Evolutionary conservation across 2,113 vertebrate genomes (phyloP), one percentile per base, ranked within the genome.

Genomic region (Melanerpes aurifrons): DNA sequence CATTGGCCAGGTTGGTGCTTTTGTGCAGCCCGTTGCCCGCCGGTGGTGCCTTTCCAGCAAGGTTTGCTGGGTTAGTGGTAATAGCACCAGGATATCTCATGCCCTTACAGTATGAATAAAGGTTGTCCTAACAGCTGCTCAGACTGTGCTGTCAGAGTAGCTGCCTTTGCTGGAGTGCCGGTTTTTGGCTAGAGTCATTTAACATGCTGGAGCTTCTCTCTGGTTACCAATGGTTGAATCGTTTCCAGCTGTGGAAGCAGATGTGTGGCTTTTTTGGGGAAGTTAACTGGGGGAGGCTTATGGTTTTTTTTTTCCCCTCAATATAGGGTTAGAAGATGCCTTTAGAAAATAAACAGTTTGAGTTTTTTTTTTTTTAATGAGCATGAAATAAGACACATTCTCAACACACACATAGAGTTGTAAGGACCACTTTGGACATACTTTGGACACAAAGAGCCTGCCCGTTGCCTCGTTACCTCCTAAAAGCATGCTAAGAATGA

Each of bases 181-280:
- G 45, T 64, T 97, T 96, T 95, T 96, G 95, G 92, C 92, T 81
- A 28, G 79, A 63, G 48, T 88, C 24, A 82, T 84, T 88, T 79
- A 82, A 69, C 75, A 78, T 4, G 3, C 43, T 85, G 87, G 54
- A 90, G 81, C 88, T 84, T 91, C 89, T 91, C 69, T 75, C 40
- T 95, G 94, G 90, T 91, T 93, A 89, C 88, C 88, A 78, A 31
- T 95, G 82, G 94, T 63, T 92, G 93, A 92, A 89, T 89, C 59
- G 24, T 91, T 76, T 96, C 96, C 86, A 91, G 67, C 94, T 96
- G 93, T 91, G 92, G 89, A 93, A 82, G 82, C 91, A 96, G 92
- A 96, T 96, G 90, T 95, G 88, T 94, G 73, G 57, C 73, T 93
- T 95, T 96, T 93, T 91, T 73, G 35, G 83, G 81, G 93, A 54